Percentiles rank a stretch among this genome's conserved stretches.
Evolutionary conservation across 2,797 vertebrate genomes (phyloP).

Genomic region (Cuculus canorus): DNA sequence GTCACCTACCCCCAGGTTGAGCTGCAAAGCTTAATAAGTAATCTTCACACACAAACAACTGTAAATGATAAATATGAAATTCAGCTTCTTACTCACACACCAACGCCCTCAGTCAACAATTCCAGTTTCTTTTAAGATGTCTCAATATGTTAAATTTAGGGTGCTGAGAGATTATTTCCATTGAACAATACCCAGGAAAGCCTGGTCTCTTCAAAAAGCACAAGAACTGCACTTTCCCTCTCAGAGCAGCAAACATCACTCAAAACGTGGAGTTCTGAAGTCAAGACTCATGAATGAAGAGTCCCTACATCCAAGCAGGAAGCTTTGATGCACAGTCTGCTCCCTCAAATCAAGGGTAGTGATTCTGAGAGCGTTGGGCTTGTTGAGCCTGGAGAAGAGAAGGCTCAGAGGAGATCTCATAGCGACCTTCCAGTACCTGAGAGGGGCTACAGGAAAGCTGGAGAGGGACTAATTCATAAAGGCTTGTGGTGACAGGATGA

Average conservation of each 20-base stretch:
- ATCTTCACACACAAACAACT: neutral
- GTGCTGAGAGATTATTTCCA: slow-evolving; percentile 38
- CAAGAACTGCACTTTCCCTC: neutral
- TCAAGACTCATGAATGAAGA: neutral
- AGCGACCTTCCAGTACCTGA: too few species aligned
- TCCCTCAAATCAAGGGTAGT: too few species aligned
- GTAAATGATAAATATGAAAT: slow-evolving; percentile 22
- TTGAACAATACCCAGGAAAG: neutral
- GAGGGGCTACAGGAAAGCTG: too few species aligned
- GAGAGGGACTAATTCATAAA: too few species aligned
- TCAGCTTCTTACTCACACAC: slow-evolving; percentile 46
- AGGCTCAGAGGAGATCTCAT: too few species aligned
- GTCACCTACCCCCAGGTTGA: neutral
- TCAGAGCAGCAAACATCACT: neutral
- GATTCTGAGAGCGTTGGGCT: too few species aligned
- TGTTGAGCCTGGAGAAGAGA: too few species aligned
- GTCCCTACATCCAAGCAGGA: neutral
- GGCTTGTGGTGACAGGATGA: too few species aligned
- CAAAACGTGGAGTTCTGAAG: neutral
- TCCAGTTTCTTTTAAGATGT: slow-evolving; percentile 17
- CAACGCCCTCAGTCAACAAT: slow-evolving; percentile 4
- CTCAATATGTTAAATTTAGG: slow-evolving; percentile 29
- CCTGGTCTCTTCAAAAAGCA: neutral
- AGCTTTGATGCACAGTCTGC: neutral
- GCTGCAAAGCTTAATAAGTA: neutral